These are phyloP conservation scores for Melipona beecheii DNA, from an alignment of 2,888 invertebrate species.

Conservation along the genomic window DNA sequence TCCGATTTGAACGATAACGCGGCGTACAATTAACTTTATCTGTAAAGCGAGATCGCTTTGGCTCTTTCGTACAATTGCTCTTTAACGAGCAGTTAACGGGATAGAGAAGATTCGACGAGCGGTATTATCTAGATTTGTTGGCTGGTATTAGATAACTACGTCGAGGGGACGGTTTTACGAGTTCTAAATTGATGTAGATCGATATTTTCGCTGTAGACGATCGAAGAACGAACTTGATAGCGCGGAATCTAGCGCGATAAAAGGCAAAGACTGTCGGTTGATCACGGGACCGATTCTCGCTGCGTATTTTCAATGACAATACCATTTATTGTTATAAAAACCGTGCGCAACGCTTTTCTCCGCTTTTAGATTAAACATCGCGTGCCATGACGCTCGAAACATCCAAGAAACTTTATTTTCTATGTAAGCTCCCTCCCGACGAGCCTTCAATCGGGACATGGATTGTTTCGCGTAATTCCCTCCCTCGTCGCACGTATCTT, in stretches of 20 bases:
- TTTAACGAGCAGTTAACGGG: not conserved
- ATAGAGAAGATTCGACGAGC: not conserved
- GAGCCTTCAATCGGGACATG: constrained; percentile 20
- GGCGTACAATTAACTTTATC: not conserved
- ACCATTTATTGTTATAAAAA: constrained; percentile 45
- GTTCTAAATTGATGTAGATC: constrained; percentile 5
- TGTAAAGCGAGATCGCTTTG: not conserved
- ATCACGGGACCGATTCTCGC: not conserved
- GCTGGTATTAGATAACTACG: not conserved
- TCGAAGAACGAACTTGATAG: constrained; percentile 6
- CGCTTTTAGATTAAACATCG: constrained; percentile 44
- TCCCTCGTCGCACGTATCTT: not conserved
- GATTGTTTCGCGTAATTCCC: constrained; percentile 15
- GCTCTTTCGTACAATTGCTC: not conserved
- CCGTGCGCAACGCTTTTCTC: constrained; percentile 13
- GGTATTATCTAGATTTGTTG: not conserved
- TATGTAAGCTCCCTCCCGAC: constrained; percentile 6
- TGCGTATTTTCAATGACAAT: constrained; percentile 46
- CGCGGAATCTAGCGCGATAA: not conserved
- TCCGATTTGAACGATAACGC: not conserved
- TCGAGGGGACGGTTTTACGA: not conserved
- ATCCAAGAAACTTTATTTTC: constrained; percentile 41
- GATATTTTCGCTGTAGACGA: constrained; percentile 13
- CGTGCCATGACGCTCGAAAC: not conserved
- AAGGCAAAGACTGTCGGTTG: constrained; percentile 17